A percentile compares a stretch with the other conserved stretches of the same genome.
Evolutionary conservation across 2,797 vertebrate species (phyloP).

Genomic region (Ctenosaura bakeri): DNA sequence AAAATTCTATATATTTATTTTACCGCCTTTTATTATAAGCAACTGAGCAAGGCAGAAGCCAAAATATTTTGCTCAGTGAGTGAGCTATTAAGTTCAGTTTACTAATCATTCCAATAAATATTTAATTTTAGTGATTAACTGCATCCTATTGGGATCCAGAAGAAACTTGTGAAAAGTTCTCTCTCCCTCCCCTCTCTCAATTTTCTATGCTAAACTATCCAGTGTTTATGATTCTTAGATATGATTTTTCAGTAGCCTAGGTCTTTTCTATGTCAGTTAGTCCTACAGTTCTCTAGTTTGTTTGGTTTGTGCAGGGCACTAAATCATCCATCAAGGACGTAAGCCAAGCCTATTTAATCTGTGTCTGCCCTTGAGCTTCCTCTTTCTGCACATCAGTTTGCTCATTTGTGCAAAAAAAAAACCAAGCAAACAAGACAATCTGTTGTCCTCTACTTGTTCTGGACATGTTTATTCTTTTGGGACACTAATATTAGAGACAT

Average conservation of each 20-base stretch:
- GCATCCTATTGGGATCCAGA: too few relatives aligned
- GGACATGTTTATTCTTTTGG: neutral
- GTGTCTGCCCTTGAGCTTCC: conserved; percentile 13
- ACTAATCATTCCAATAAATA: too few relatives aligned
- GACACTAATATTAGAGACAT: neutral
- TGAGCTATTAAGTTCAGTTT: too few relatives aligned
- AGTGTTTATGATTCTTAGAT: neutral
- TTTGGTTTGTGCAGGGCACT: neutral
- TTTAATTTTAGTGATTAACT: too few relatives aligned
- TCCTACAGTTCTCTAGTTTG: neutral
- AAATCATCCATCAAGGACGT: neutral
- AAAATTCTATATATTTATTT: too few relatives aligned
- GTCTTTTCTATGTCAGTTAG: neutral
- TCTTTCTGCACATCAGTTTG: conserved; percentile 14
- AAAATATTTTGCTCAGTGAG: too few relatives aligned
- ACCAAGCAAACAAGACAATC: neutral
- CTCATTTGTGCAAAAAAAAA: neutral
- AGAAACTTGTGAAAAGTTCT: too few relatives aligned
- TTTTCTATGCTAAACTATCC: too few relatives aligned
- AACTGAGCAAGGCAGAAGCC: too few relatives aligned
- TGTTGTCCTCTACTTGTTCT: neutral
- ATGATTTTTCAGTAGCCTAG: neutral
- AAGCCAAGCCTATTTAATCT: conserved; percentile 7
- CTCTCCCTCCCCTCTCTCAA: too few relatives aligned
- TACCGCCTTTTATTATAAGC: too few relatives aligned